phyloP scores from a whole-genome alignment of 1,140 invertebrate genomes.

The Cydia pomonella region DNA sequence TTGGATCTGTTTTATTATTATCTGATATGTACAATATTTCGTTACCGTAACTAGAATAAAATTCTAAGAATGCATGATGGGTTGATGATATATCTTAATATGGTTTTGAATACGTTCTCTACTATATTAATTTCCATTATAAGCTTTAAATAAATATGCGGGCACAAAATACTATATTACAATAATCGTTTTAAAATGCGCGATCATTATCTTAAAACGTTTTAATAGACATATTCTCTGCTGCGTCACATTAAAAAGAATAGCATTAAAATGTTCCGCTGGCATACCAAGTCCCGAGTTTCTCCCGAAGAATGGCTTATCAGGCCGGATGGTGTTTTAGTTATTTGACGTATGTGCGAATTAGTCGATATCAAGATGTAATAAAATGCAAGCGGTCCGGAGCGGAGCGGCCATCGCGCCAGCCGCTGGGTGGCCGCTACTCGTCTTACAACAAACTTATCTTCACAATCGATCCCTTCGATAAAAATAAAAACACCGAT shows the following conservation, averaged over 20 bases:
- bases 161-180: neutral
- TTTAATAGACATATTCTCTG: conserved; percentile 34
- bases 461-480: conserved; percentile 75
- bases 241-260: conserved; percentile 38
- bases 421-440: conserved; percentile 74
- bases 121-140: neutral
- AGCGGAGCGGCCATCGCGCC: conserved; percentile 38
- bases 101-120: neutral
- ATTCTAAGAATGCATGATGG: conserved; percentile 4
- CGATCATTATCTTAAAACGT: conserved; percentile 8
- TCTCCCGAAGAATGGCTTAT: conserved; percentile 39
- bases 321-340: conserved; percentile 52
- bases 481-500: conserved; percentile 71
- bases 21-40: neutral
- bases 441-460: conserved; percentile 79
- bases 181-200: neutral
- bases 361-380: conserved; percentile 70
- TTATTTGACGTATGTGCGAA: conserved; percentile 75
- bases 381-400: conserved; percentile 68
- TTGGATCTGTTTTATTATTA: neutral
- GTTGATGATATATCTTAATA: neutral
- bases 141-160: neutral
- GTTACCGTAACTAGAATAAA: neutral
- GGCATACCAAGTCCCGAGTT: conserved; percentile 46
- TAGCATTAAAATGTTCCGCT: conserved; percentile 49